These are phyloP conservation scores for Cynoglossus semilaevis DNA, from an alignment of 2,113 vertebrate species.

Conservation along the genomic window DNA sequence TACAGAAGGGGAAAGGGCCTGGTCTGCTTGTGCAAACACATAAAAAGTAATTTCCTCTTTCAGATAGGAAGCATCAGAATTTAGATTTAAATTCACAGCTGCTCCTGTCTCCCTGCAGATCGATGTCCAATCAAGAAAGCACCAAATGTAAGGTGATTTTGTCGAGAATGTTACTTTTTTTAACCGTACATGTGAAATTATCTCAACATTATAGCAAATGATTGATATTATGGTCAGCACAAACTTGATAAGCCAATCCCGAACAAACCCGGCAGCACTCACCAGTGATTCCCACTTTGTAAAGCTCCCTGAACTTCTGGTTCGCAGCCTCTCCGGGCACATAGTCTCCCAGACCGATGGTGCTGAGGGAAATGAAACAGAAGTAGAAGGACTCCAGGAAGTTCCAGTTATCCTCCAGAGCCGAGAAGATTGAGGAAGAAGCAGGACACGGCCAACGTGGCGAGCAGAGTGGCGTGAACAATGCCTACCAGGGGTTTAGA, in stretches of 20 bases:
- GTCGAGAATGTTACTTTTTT: too few species aligned
- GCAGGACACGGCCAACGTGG: slow-evolving; percentile 78
- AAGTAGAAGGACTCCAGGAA: slow-evolving; percentile 98
- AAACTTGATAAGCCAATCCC: neutral
- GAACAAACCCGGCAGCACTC: slow-evolving; percentile 61
- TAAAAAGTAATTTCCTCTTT: slow-evolving; percentile 8
- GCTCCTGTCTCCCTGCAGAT: too few species aligned
- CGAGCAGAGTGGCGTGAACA: slow-evolving; percentile 83
- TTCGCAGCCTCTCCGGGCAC: slow-evolving; percentile 91
- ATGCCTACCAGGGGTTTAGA: slow-evolving; percentile 88
- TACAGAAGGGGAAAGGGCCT: slow-evolving; percentile 1
- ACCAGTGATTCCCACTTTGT: slow-evolving; percentile 96
- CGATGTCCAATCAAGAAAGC: too few species aligned
- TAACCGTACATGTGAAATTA: too few species aligned
- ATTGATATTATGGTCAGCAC: neutral
- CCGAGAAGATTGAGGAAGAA: slow-evolving; percentile 95
- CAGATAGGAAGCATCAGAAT: slow-evolving; percentile 2
- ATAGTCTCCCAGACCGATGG: slow-evolving; percentile 95
- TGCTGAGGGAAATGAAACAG: slow-evolving; percentile 96
- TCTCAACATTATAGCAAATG: too few species aligned
- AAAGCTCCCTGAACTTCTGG: slow-evolving; percentile 90
- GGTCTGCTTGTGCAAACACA: slow-evolving; percentile 6
- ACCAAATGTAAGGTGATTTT: too few species aligned
- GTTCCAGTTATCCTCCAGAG: slow-evolving; percentile 94
- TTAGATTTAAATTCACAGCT: neutral